These are phyloP conservation scores for Marisa cornuarietis DNA, from an alignment of 1,140 invertebrate genomes.

Conservation along the genomic window DNA sequence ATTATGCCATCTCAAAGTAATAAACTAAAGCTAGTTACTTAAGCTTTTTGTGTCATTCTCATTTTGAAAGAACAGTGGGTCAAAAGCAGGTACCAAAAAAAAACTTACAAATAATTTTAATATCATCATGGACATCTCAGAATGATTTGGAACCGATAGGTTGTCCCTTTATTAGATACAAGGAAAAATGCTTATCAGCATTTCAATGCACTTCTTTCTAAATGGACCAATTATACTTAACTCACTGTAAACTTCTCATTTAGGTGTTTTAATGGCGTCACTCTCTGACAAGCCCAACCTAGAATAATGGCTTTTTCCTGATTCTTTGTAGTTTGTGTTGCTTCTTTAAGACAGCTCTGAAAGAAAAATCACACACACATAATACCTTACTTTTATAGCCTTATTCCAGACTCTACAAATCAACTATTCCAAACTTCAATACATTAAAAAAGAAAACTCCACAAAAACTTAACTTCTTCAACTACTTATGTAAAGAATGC, in stretches of 20 bases:
- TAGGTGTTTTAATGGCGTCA: constrained; percentile 42
- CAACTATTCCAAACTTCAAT: background rate
- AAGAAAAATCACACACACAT: background rate
- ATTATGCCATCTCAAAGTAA: no score
- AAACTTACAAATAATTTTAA: background rate
- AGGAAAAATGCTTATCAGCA: background rate
- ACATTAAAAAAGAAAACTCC: no score
- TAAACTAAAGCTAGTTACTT: background rate
- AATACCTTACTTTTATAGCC: background rate
- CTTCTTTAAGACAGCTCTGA: no score
- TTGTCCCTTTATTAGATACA: background rate
- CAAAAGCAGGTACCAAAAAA: background rate
- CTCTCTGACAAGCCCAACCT: constrained; percentile 51
- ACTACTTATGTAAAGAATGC: no score
- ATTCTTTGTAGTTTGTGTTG: background rate
- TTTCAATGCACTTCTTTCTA: background rate
- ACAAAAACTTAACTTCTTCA: no score
- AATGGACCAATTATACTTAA: background rate
- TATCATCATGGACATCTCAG: background rate
- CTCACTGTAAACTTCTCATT: constrained; percentile 52
- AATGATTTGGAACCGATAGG: background rate
- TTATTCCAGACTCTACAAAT: background rate
- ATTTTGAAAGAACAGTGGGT: background rate
- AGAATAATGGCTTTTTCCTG: constrained; percentile 18
- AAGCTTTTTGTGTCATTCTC: background rate